These are phyloP conservation scores for Cathartes aura DNA, from an alignment of 2,113 vertebrate genomes.

Conservation along the genomic window DNA sequence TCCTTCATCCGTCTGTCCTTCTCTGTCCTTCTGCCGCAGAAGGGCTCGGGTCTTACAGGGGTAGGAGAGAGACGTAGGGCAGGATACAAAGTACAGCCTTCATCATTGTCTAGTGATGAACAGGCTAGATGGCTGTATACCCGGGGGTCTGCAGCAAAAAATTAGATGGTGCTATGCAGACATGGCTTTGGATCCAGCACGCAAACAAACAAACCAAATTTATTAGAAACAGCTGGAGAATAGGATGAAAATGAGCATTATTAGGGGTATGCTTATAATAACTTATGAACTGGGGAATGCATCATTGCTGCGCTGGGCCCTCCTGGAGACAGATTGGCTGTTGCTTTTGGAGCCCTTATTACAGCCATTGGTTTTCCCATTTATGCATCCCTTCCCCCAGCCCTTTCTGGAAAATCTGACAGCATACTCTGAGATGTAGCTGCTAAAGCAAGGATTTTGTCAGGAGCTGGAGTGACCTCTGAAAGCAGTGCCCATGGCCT, in stretches of 20 bases:
- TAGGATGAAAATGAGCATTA: conserved; percentile 30
- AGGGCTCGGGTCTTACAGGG: not conserved
- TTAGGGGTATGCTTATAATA: conserved; percentile 9
- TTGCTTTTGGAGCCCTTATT: not conserved
- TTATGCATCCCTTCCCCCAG: not conserved
- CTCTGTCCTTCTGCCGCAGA: not conserved
- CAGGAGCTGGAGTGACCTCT: not conserved
- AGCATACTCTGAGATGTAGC: not conserved
- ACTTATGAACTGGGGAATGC: not conserved
- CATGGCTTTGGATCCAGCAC: not conserved
- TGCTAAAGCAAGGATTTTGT: not conserved
- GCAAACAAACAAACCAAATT: conserved; percentile 37
- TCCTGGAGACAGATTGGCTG: not conserved
- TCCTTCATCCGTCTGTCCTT: not conserved
- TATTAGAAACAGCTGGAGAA: conserved; percentile 61
- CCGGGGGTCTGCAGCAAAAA: accelerated
- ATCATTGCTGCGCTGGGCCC: not conserved
- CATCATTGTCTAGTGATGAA: not conserved
- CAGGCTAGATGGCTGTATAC: not conserved
- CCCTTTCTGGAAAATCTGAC: not conserved
- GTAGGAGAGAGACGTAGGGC: not conserved
- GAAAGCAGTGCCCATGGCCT: not conserved
- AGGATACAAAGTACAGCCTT: not conserved
- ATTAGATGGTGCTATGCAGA: not conserved
- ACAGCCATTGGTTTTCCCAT: not conserved